Evolutionary conservation across 2,797 vertebrate genomes (phyloP).

Genomic region (Rhynchonycteris naso): DNA sequence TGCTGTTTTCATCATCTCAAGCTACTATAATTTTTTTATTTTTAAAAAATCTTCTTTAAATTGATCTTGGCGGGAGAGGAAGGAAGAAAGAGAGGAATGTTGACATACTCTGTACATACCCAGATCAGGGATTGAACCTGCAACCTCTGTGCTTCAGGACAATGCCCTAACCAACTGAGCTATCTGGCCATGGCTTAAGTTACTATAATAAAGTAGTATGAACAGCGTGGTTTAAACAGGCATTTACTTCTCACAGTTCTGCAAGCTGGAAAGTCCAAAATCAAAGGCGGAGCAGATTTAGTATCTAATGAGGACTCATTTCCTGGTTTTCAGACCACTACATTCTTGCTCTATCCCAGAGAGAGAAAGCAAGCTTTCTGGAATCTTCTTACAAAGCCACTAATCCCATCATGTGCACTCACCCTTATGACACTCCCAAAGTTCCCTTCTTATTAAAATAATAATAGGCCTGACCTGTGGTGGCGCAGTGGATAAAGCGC

Average conservation of each 20-base stretch:
- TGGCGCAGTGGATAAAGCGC: too few species aligned
- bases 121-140: too few species aligned
- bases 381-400: neutral
- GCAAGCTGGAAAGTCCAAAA: neutral
- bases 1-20: neutral
- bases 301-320: neutral
- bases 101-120: too few species aligned
- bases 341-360: neutral
- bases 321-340: neutral
- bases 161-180: too few species aligned
- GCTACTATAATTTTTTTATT: neutral
- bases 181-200: neutral
- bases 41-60: too few species aligned
- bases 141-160: too few species aligned
- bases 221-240: neutral
- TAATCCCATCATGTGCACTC: neutral
- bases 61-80: too few species aligned
- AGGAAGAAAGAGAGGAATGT: too few species aligned
- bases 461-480: too few species aligned
- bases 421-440: neutral
- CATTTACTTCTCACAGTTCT: neutral
- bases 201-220: neutral
- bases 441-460: too few species aligned
- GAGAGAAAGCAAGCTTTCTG: neutral
- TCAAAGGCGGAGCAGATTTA: neutral